These are phyloP conservation scores for Sphenopsis melanotis DNA, from an alignment of 2,797 vertebrate genomes.

Conservation along the genomic window DNA sequence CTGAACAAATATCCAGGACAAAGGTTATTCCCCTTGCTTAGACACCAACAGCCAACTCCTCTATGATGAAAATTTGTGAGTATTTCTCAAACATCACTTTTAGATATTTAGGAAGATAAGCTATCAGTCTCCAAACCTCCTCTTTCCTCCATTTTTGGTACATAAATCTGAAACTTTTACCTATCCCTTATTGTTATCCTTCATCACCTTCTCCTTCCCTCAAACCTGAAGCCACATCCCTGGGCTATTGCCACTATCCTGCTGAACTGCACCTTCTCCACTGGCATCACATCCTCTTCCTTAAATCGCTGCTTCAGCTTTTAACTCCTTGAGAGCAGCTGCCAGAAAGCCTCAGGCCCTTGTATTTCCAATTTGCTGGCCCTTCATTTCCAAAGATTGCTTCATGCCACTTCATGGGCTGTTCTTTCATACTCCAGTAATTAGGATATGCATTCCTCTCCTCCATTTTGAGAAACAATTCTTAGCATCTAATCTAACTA, in stretches of 20 bases:
- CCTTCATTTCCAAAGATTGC: background rate
- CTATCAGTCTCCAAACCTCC: background rate
- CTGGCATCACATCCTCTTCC: background rate
- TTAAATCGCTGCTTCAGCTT: background rate
- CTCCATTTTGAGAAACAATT: background rate
- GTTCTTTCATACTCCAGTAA: background rate
- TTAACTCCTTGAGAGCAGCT: background rate
- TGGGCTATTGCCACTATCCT: background rate
- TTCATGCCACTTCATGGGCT: background rate
- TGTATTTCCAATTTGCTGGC: background rate
- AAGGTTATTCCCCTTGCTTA: background rate
- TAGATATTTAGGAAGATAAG: background rate
- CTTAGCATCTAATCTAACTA: background rate
- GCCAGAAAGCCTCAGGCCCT: background rate
- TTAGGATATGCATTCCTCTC: background rate
- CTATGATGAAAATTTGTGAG: background rate
- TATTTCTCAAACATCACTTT: background rate
- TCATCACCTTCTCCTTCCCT: background rate
- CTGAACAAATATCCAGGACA: background rate
- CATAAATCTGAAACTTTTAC: background rate
- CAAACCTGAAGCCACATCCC: background rate
- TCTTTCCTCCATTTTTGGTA: background rate
- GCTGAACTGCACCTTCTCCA: background rate
- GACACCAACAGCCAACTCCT: background rate
- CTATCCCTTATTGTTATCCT: background rate